A percentile compares a stretch with the other conserved stretches of the same genome.
These are phyloP conservation scores for Hoplodrina ambigua DNA, from an alignment of 2,888 invertebrate genomes.

Conservation along the genomic window DNA sequence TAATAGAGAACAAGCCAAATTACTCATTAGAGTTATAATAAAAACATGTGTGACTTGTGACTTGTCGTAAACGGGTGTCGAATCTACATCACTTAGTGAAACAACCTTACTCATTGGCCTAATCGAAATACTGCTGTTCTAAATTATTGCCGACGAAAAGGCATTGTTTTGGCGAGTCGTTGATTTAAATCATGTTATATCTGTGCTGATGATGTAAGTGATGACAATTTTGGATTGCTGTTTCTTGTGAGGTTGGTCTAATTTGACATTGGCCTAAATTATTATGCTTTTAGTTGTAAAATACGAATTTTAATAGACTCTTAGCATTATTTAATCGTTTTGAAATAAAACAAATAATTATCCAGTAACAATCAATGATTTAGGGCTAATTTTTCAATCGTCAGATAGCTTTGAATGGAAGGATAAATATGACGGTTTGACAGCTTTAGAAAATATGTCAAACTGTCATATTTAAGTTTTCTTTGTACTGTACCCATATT, in stretches of 20 bases:
- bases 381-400: no score
- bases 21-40: conserved; percentile 55
- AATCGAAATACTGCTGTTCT: conserved; percentile 42
- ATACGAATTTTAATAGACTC: neutral
- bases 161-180: conserved; percentile 18
- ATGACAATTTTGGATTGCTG: conserved; percentile 5
- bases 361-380: no score
- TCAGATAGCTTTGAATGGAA: no score
- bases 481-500: no score
- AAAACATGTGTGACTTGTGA: conserved; percentile 42
- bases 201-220: conserved; percentile 26
- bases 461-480: no score
- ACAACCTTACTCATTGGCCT: conserved; percentile 39
- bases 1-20: conserved; percentile 52
- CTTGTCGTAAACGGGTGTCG: conserved; percentile 44
- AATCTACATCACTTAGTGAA: conserved; percentile 56
- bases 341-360: no score
- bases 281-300: neutral
- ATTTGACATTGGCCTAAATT: neutral
- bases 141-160: conserved; percentile 35
- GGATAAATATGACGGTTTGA: no score
- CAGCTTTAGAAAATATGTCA: no score
- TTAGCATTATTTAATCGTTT: no score
- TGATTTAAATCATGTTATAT: conserved; percentile 39
- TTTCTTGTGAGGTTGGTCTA: neutral